These are phyloP conservation scores for Chalcis sispes DNA, from an alignment of 2,888 invertebrate species.

Conservation along the genomic window DNA sequence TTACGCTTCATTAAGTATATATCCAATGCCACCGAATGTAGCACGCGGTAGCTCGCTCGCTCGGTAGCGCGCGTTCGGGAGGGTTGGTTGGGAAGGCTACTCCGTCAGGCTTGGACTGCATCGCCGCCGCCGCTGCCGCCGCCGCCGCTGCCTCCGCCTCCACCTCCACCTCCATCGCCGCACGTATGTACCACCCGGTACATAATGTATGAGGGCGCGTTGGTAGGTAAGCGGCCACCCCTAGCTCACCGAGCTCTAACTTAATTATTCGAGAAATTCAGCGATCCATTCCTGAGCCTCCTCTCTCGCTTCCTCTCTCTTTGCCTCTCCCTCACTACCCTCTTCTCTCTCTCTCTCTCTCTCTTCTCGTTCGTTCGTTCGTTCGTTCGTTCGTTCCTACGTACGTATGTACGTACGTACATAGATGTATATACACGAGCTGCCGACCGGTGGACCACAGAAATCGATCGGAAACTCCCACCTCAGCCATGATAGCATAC, in stretches of 20 bases:
- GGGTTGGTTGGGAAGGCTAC: slow-evolving; percentile 56
- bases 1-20: slow-evolving; percentile 77
- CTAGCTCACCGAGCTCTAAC: slow-evolving; percentile 71
- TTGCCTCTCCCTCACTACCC: slow-evolving; percentile 40
- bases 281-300: slow-evolving; percentile 71
- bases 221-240: slow-evolving; percentile 73
- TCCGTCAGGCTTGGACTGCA: slow-evolving; percentile 55
- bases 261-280: slow-evolving; percentile 76
- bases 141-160: slow-evolving; percentile 34
- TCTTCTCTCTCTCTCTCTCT: slow-evolving; percentile 50
- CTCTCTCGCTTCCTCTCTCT: slow-evolving; percentile 28
- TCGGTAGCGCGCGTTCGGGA: slow-evolving; percentile 46
- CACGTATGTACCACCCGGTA: slow-evolving; percentile 69
- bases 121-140: slow-evolving; percentile 39
- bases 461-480: slow-evolving; percentile 62
- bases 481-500: neutral
- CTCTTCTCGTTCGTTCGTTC: slow-evolving; percentile 19
- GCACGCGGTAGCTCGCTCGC: slow-evolving; percentile 64
- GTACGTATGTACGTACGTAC: slow-evolving; percentile 28
- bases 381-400: slow-evolving; percentile 16
- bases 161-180: slow-evolving; percentile 44
- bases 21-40: slow-evolving; percentile 75
- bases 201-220: slow-evolving; percentile 74
- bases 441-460: slow-evolving; percentile 60
- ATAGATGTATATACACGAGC: slow-evolving; percentile 24